Evolutionary conservation across 2,888 invertebrate genomes (phyloP).

Genomic region (Dicyrtoma fusca): DNA sequence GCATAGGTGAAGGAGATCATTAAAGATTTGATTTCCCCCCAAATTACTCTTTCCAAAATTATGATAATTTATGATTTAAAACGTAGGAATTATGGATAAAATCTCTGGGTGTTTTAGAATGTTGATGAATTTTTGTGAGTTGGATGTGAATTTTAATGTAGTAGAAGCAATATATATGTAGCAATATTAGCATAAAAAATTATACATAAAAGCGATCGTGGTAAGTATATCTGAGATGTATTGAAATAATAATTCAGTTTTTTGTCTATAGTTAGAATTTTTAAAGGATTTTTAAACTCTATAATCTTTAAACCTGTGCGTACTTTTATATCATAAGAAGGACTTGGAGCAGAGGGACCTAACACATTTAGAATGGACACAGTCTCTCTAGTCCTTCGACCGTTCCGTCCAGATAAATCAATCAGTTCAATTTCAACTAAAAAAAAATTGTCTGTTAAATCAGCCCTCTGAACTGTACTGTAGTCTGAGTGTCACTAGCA

Average conservation of each 20-base stretch:
- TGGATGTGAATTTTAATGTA: not conserved
- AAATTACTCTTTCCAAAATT: too few relatives aligned
- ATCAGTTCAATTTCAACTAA: conserved; percentile 41
- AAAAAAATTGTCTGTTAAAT: conserved; percentile 31
- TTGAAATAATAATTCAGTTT: conserved; percentile 19
- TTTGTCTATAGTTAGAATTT: too few relatives aligned
- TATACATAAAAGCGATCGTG: conserved; percentile 12
- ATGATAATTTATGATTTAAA: not conserved
- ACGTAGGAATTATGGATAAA: not conserved
- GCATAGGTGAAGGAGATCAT: not conserved
- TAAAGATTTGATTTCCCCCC: not conserved
- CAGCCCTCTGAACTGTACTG: conserved; percentile 14
- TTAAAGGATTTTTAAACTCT: too few relatives aligned
- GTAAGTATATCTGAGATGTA: too few relatives aligned
- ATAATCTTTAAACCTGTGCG: conserved; percentile 12
- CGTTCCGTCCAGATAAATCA: conserved; percentile 47
- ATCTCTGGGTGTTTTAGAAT: not conserved
- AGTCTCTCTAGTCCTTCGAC: conserved; percentile 44
- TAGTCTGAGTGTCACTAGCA: too few relatives aligned
- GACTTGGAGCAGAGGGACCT: conserved; percentile 38
- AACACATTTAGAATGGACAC: conserved; percentile 29
- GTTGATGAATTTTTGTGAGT: not conserved
- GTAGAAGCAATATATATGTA: conserved; percentile 11
- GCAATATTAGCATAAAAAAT: not conserved
- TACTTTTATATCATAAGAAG: conserved; percentile 30